Evolutionary conservation across 1,140 invertebrate species (phyloP).

Genomic region (Eriosoma lanigerum): DNA sequence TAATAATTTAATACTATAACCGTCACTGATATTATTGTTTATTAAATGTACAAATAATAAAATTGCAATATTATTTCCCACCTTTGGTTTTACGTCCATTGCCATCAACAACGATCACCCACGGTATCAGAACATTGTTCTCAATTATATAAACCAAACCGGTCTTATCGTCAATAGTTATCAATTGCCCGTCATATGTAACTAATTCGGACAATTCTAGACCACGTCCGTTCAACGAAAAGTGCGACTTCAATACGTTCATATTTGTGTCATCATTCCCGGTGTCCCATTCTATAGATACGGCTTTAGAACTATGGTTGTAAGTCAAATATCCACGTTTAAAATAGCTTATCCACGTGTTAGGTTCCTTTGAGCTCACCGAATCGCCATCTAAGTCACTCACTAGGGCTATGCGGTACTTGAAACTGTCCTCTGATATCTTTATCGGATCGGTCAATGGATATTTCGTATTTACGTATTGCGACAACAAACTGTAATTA

Average conservation of each 20-base stretch:
- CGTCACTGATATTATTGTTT: no score
- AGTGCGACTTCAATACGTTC: conserved; percentile 72
- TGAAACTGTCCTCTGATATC: conserved; percentile 65
- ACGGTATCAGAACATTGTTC: conserved; percentile 72
- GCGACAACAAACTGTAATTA: no score
- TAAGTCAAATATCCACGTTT: conserved; percentile 67
- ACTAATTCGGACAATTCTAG: conserved; percentile 98
- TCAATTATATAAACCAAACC: conserved; percentile 87
- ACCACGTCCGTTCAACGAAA: conserved; percentile 80
- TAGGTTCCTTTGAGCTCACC: conserved; percentile 66
- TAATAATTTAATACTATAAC: no score
- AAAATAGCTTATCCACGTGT: conserved; percentile 62
- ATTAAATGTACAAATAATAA: no score
- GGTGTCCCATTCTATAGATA: conserved; percentile 73
- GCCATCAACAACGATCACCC: conserved; percentile 90
- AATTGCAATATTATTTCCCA: conserved; percentile 57
- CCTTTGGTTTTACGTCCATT: conserved; percentile 78
- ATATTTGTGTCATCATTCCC: conserved; percentile 60
- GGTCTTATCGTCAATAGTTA: conserved; percentile 95
- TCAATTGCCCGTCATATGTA: conserved; percentile 87
- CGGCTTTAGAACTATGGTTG: conserved; percentile 62
- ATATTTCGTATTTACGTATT: conserved; percentile 72
- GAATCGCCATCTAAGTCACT: conserved; percentile 88
- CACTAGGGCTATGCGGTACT: conserved; percentile 83
- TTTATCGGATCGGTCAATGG: conserved; percentile 73